Percentiles rank a stretch among this genome's conserved stretches.
These are phyloP conservation scores for Mastomys coucha DNA, from an alignment of 2,113 vertebrate genomes.

Conservation along the genomic window DNA sequence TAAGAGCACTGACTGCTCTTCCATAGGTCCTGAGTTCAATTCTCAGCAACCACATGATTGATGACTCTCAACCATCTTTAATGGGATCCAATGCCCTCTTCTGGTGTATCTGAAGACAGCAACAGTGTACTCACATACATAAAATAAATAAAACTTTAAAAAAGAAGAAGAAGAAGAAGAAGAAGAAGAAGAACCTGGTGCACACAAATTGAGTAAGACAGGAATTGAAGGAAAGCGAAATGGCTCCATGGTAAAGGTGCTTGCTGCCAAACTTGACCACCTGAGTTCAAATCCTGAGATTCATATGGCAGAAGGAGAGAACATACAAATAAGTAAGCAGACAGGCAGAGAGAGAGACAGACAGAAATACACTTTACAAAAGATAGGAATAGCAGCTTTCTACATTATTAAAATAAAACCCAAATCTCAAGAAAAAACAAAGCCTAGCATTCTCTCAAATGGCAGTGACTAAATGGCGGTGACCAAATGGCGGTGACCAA, in stretches of 20 bases:
- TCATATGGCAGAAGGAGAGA: neutral
- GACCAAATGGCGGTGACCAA: too few species aligned
- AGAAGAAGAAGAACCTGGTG: too few species aligned
- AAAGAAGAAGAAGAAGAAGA: too few species aligned
- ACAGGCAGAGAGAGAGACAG: neutral
- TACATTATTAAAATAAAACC: conserved; percentile 25
- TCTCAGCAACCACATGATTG: too few species aligned
- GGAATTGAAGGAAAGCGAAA: too few species aligned
- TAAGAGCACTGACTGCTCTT: neutral
- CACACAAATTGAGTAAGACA: too few species aligned
- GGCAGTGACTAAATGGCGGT: neutral
- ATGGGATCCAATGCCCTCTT: too few species aligned
- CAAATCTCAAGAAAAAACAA: conserved; percentile 35
- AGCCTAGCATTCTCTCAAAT: neutral
- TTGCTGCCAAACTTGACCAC: neutral
- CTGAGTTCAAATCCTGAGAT: neutral
- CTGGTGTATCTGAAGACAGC: too few species aligned
- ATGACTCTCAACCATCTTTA: too few species aligned
- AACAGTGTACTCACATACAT: too few species aligned
- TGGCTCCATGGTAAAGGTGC: neutral
- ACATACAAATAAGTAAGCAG: neutral
- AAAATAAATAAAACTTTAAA: too few species aligned
- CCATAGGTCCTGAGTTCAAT: too few species aligned
- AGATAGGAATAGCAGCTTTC: neutral
- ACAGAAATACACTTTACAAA: neutral